Conservation (phyloP, 2,113 vertebrate genomes). For the Callospermophilus lateralis region DNA sequence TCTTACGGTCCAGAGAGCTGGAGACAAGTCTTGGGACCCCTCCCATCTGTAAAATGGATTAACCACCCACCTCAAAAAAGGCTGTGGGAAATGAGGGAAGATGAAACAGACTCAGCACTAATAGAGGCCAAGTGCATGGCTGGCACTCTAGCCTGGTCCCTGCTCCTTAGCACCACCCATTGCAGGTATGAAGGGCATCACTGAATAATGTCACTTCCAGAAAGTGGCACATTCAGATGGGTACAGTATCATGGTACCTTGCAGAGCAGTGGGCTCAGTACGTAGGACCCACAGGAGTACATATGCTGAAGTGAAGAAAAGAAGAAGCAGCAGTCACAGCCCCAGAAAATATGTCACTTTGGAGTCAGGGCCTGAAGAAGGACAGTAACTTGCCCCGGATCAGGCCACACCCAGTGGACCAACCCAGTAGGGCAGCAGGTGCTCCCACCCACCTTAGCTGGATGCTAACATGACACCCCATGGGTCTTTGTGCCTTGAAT, state of each 20-base stretch:
- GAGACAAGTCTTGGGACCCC: background rate
- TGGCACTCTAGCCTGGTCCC: no score
- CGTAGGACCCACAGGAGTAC: background rate
- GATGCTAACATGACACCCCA: background rate
- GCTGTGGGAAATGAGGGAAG: background rate
- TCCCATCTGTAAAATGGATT: background rate
- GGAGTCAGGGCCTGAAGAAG: background rate
- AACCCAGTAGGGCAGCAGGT: no score
- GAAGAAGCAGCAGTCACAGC: background rate
- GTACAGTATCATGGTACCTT: background rate
- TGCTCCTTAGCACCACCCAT: background rate
- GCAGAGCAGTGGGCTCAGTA: background rate
- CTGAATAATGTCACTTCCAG: background rate
- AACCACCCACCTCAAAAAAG: background rate
- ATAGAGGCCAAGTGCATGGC: background rate
- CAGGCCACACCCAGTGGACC: no score
- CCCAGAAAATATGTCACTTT: background rate
- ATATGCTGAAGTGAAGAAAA: background rate
- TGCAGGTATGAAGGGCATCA: background rate
- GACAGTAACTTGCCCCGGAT: background rate
- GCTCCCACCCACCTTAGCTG: background rate
- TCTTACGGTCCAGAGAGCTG: background rate
- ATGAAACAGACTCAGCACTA: background rate
- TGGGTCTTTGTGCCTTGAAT: background rate
- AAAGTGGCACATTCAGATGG: fast-evolving